Evolutionary conservation across 2,888 invertebrate species (phyloP), one percentile per base, ranked within the genome.

Genomic region (Volucella inflata): DNA sequence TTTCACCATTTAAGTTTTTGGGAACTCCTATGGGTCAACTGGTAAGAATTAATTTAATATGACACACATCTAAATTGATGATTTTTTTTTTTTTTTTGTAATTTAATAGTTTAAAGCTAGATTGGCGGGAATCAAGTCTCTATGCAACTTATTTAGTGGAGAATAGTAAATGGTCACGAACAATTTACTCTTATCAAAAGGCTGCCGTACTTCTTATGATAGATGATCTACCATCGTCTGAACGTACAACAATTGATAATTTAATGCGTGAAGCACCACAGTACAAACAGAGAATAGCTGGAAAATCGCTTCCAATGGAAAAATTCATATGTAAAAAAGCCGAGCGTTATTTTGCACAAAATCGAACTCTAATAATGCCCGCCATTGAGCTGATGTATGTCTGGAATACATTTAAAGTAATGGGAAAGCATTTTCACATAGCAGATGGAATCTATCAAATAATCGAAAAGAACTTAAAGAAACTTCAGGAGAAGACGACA

Each of bases 281-380:
- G 68, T 95, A 95, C 91, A 97, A 97, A 89, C 97, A 98, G 90
- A 94, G 97, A 76, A 97, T 99, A 72, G 98, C 98, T 40, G 99
- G 99, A 0, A 99, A 99, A 92, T 98, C 98, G 0, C 93, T 99
- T 87, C 99, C 99, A 1, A 96, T 98, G 95, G 99, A 99, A 92
- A 99, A 99, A 92, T 99, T 98, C 92, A 96, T 96, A 57, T 94
- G 97, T n/a, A 96, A 95, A 90, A 97, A 97, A 88, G 94, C 97
- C 55, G 94, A 95, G 87, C 94, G 98, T 65, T 98, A 95, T 92
- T 94, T 94, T 84, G 94, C 94, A 46, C 97, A 98, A 91, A 94
- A 95, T 65, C 94, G 95, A 67, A 93, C 93, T 50, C 93, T 99
- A 30, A 92, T 96, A 6, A 93, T 98, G 88, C 98, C 99, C 1